Evolutionary conservation across 2,888 invertebrate species (phyloP), one percentile per base, ranked within the genome.

Genomic region (Automeris io): DNA sequence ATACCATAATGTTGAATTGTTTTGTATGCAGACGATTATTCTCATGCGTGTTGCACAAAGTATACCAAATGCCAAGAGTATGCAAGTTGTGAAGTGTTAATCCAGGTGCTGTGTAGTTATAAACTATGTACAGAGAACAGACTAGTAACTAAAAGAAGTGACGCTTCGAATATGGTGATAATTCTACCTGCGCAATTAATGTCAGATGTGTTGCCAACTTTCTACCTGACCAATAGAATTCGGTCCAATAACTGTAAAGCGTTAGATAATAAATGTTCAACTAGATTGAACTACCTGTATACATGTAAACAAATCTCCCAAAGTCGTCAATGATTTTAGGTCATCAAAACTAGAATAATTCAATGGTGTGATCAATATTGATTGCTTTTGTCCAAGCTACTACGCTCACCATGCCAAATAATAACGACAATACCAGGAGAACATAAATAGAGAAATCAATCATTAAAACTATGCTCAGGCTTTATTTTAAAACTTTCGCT

Each of bases 41-140:
- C 40, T 25, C 33, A 18, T 24, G 26, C 29, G 22, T 31, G 31
- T 32, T 23, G 59, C 59, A 59, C 57, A 60, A 57, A 56, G 57
- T 50, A 39, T 49, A 50, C 16, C 61, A 57, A 68, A 67, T 52
- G 56, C 60, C 53, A 48, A 45, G 50, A n/a, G n/a, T n/a, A n/a
- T n/a, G n/a, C n/a, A n/a, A 68, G 70, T 73, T 75, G 76, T 68
- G 57, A 61, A 70, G 70, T 65, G 53, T 63, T 66, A 62, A 59
- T 57, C 70, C 75, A 69, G 81, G 81, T 81, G 81, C 82, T 81
- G 79, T 60, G 54, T 68, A 71, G 74, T 68, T 65, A 64, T 69
- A 61, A 67, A 62, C 59, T 57, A 58, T 65, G 66, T 68, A 66
- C 57, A 57, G 58, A 52, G 51, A 57, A 54, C 48, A 59, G 70